phyloP scores from a whole-genome alignment of 2,888 invertebrate genomes.

The Temnothorax ravouxi region DNA sequence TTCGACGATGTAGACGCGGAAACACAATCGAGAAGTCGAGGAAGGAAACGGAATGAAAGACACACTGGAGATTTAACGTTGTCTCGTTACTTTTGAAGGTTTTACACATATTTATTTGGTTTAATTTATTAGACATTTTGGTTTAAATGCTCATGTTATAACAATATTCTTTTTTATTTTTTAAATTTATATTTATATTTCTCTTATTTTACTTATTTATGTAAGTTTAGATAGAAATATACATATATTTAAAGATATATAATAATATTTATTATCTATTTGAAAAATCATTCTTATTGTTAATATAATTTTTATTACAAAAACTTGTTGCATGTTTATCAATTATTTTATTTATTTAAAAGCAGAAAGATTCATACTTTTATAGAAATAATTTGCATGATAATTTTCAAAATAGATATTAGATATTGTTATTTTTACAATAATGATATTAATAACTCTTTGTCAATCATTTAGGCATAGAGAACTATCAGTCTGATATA shows the following conservation, averaged over 20 bases:
- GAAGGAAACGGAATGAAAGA: not conserved
- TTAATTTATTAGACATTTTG: conserved; percentile 9
- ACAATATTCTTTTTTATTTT: not conserved
- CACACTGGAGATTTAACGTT: conserved; percentile 38
- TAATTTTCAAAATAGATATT: not conserved
- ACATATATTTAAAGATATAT: not conserved
- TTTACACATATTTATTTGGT: conserved; percentile 19
- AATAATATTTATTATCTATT: not conserved
- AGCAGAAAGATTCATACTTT: not conserved
- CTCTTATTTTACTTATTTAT: not conserved
- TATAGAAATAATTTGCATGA: not conserved
- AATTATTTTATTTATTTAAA: not conserved
- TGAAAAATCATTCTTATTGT: not conserved
- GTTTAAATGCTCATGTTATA: not conserved
- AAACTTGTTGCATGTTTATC: conserved; percentile 4
- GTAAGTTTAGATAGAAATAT: not conserved
- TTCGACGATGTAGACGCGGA: not conserved
- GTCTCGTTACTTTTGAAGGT: conserved; percentile 36
- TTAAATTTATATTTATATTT: not conserved
- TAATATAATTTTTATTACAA: conserved; percentile 2
- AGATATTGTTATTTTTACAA: not conserved
- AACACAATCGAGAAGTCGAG: conserved; percentile 10
- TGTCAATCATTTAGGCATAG: not conserved
- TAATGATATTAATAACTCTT: conserved; percentile 3
- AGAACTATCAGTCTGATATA: not conserved